phyloP scores from a whole-genome alignment of 1,140 invertebrate species.

The Drosophila mojavensis region DNA sequence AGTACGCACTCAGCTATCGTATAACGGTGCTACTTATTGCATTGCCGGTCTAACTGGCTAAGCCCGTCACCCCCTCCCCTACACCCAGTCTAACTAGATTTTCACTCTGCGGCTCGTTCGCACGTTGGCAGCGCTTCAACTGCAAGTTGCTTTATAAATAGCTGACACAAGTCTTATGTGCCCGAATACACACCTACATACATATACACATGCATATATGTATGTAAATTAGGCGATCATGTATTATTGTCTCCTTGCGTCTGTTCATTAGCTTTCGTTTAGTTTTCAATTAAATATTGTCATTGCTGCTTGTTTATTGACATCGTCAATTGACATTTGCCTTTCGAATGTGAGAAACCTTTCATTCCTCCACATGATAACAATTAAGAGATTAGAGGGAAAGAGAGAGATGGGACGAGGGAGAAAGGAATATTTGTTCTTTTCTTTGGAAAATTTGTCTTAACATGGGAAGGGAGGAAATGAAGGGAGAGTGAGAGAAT shows the following conservation, averaged over 20 bases:
- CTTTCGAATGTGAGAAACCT: background rate
- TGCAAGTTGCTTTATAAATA: slow-evolving; percentile 77
- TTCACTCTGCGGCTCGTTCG: slow-evolving; percentile 33
- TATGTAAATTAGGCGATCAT: background rate
- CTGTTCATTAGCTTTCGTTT: slow-evolving; percentile 27
- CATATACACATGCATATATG: background rate
- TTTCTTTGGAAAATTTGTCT: background rate
- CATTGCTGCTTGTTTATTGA: slow-evolving; percentile 60
- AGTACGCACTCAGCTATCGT: slow-evolving; percentile 30
- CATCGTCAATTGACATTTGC: slow-evolving; percentile 13
- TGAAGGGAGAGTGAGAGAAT: too few species aligned
- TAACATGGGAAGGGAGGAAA: background rate
- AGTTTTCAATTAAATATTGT: slow-evolving; percentile 51
- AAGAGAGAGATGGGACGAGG: background rate
- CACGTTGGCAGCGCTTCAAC: slow-evolving; percentile 63
- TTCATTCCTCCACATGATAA: slow-evolving; percentile 2
- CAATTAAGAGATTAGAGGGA: background rate
- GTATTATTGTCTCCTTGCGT: slow-evolving; percentile 18
- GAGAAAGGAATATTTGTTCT: background rate
- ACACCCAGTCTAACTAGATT: background rate
- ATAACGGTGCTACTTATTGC: slow-evolving; percentile 26
- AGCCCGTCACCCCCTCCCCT: background rate
- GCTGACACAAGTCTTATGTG: slow-evolving; percentile 38
- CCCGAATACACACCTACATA: too few species aligned
- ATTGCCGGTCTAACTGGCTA: slow-evolving; percentile 51